phyloP scores from a whole-genome alignment of 2,113 vertebrate species.

The Gracilinanus agilis region DNA sequence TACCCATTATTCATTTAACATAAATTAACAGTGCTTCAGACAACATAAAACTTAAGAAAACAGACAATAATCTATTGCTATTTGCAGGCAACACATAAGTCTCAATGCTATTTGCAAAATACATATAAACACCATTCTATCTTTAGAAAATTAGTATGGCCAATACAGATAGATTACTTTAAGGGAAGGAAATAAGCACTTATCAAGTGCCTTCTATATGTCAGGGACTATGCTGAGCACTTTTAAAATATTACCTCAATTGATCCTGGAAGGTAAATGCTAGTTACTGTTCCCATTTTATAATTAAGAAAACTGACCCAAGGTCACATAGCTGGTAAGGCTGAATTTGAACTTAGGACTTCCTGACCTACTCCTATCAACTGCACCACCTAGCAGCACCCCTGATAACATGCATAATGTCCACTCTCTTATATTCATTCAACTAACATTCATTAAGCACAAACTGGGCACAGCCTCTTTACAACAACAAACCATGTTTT shows the following conservation, averaged over 20 bases:
- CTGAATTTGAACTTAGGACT: not conserved
- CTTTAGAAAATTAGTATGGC: conserved; percentile 38
- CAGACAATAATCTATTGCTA: conserved; percentile 35
- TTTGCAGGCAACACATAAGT: conserved; percentile 26
- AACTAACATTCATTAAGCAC: no score
- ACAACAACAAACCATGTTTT: not conserved
- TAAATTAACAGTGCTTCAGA: not conserved
- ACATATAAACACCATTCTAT: conserved; percentile 46
- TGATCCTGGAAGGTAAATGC: not conserved
- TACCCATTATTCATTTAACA: conserved; percentile 19
- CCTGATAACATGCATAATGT: not conserved
- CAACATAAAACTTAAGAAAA: conserved; percentile 22
- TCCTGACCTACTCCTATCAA: not conserved
- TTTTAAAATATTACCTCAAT: not conserved
- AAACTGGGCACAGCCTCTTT: not conserved
- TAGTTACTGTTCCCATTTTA: not conserved
- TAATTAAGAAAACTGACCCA: not conserved
- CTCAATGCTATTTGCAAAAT: conserved; percentile 11
- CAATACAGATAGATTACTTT: not conserved
- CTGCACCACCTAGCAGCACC: not conserved
- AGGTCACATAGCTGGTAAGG: not conserved
- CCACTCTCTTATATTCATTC: not conserved
- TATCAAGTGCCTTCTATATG: not conserved
- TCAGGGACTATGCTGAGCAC: not conserved
- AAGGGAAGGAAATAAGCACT: not conserved